Evolutionary conservation across 2,888 invertebrate species (phyloP).

Genomic region (Nomada fucata): DNA sequence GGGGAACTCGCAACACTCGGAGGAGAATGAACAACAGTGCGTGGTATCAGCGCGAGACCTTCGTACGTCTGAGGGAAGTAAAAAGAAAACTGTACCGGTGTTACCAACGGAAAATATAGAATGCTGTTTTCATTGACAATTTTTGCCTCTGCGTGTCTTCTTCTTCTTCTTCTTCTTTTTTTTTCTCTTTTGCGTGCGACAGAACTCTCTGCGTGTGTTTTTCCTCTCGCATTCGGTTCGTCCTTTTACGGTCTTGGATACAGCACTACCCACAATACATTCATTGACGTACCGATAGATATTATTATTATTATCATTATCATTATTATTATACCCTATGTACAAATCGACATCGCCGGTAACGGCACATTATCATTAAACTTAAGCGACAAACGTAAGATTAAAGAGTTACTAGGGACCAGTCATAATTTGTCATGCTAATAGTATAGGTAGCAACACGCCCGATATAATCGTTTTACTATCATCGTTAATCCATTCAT

Average conservation of each 20-base stretch:
- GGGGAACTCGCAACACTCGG: slow-evolving; percentile 28
- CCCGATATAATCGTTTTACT: slow-evolving; percentile 70
- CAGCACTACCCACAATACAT: slow-evolving; percentile 63
- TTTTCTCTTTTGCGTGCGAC: neutral
- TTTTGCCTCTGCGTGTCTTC: slow-evolving; percentile 5
- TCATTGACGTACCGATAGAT: slow-evolving; percentile 62
- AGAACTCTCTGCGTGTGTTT: neutral
- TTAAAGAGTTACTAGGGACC: slow-evolving; percentile 78
- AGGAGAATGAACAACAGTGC: slow-evolving; percentile 56
- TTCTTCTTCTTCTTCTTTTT: neutral
- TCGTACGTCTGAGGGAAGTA: neutral
- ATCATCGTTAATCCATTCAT: slow-evolving; percentile 31
- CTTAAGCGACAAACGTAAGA: slow-evolving; percentile 76
- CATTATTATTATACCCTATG: slow-evolving; percentile 69
- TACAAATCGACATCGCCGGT: slow-evolving; percentile 72
- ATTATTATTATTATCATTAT: slow-evolving; percentile 60
- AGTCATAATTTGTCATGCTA: slow-evolving; percentile 81
- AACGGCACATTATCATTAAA: slow-evolving; percentile 67
- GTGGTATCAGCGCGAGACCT: slow-evolving; percentile 43
- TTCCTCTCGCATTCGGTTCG: slow-evolving; percentile 64
- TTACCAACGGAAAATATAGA: slow-evolving; percentile 33
- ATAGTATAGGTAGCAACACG: slow-evolving; percentile 79
- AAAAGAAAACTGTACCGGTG: neutral
- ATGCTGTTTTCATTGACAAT: slow-evolving; percentile 26
- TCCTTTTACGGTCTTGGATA: slow-evolving; percentile 62